phyloP scores from a whole-genome alignment of 2,113 vertebrate genomes.

The Semnornis frantzii region DNA sequence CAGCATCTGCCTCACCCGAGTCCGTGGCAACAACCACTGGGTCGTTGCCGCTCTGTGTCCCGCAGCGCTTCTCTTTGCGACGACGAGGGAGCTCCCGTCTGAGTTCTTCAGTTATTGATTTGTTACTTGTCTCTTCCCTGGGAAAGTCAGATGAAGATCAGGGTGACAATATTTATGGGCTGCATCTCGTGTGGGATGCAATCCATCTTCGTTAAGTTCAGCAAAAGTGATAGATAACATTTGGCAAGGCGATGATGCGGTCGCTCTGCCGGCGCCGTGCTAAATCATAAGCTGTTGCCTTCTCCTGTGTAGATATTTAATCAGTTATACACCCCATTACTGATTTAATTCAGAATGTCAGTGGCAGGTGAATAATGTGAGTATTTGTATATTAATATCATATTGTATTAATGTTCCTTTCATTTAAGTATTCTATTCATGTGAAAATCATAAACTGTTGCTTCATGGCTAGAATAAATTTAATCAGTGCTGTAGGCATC shows the following conservation, averaged over 20 bases:
- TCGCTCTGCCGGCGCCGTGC: constrained; percentile 75
- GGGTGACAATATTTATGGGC: constrained; percentile 80
- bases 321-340: constrained; percentile 82
- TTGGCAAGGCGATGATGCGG: constrained; percentile 85
- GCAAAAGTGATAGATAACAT: constrained; percentile 85
- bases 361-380: constrained; percentile 80
- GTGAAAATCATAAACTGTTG: constrained; percentile 79
- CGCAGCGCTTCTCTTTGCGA: background rate
- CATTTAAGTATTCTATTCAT: constrained; percentile 77
- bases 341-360: constrained; percentile 83
- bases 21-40: background rate
- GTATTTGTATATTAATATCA: constrained; percentile 82
- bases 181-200: constrained; percentile 74
- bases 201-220: constrained; percentile 86
- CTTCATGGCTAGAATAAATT: constrained; percentile 76
- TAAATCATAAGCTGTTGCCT: constrained; percentile 85
- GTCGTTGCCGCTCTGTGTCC: background rate
- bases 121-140: constrained; percentile 67
- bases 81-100: constrained; percentile 44
- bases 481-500: constrained; percentile 67
- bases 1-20: background rate
- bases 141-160: constrained; percentile 85
- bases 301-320: constrained; percentile 85
- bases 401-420: constrained; percentile 79
- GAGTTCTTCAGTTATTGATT: constrained; percentile 76